A percentile compares a stretch with the other conserved stretches of the same genome.
phyloP scores from a whole-genome alignment of 2,888 invertebrate genomes.

The Aporophyla nigra region DNA sequence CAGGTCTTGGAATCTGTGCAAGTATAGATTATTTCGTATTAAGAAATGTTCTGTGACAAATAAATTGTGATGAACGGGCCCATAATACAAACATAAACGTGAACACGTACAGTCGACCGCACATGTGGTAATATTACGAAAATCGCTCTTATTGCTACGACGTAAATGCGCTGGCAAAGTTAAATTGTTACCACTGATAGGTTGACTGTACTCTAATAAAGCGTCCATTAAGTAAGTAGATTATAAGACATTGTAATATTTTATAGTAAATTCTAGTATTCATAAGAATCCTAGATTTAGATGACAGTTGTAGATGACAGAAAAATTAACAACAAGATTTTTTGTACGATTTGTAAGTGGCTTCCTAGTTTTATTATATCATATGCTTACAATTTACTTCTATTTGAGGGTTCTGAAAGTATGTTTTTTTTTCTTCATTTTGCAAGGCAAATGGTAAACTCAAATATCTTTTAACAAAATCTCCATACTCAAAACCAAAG shows the following conservation, averaged over 20 bases:
- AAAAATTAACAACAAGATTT: too few species aligned
- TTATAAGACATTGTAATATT: too few species aligned
- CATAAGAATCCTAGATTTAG: not conserved
- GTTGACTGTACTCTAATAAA: not conserved
- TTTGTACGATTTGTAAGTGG: too few species aligned
- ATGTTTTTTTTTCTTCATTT: not conserved
- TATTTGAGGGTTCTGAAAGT: too few species aligned
- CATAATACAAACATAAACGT: not conserved
- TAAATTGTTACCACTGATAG: not conserved
- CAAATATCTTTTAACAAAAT: not conserved
- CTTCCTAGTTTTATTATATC: not conserved
- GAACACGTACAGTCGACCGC: not conserved
- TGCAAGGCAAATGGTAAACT: not conserved
- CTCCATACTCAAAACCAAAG: not conserved
- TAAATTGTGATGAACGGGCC: constrained; percentile 17
- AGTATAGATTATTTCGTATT: constrained; percentile 44
- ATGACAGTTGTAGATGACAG: too few species aligned
- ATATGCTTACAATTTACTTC: too few species aligned
- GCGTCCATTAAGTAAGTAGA: too few species aligned
- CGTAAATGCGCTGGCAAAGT: not conserved
- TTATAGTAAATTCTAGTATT: not conserved
- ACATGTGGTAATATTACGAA: not conserved
- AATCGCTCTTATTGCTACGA: not conserved
- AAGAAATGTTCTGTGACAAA: constrained; percentile 24
- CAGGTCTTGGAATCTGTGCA: constrained; percentile 19